Percentiles rank a stretch among this genome's conserved stretches.
phyloP scores from a whole-genome alignment of 2,113 vertebrate genomes.

The Oreochromis niloticus region DNA sequence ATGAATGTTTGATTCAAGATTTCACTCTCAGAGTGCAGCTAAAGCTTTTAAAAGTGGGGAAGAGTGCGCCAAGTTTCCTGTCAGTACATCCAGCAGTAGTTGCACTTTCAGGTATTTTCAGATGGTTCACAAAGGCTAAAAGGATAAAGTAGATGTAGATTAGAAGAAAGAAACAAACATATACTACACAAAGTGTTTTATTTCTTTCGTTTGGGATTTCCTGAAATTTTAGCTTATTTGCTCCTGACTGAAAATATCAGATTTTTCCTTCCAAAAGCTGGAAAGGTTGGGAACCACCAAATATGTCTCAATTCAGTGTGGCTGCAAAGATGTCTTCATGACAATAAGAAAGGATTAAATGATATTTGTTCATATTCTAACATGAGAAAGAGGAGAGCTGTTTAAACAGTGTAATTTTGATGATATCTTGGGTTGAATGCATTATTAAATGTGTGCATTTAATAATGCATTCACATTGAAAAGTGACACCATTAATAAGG shows the following conservation, averaged over 20 bases:
- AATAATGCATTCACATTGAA: background rate
- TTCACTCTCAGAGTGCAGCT: background rate
- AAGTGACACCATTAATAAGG: background rate
- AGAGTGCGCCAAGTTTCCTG: background rate
- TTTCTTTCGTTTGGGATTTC: background rate
- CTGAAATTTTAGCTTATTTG: background rate
- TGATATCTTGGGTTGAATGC: background rate
- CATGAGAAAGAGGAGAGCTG: background rate
- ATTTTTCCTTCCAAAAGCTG: background rate
- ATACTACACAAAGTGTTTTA: background rate
- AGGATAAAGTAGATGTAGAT: background rate
- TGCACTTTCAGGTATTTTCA: background rate
- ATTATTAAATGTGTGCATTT: background rate
- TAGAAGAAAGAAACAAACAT: background rate
- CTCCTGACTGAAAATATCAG: background rate
- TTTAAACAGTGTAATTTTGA: background rate
- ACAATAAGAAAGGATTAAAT: background rate
- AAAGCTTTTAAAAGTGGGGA: background rate
- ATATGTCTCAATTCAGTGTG: background rate
- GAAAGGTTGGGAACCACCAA: background rate
- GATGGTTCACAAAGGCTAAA: background rate
- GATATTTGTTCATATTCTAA: background rate
- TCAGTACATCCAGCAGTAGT: background rate
- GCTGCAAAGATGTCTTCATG: background rate
- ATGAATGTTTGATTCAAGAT: background rate